These are phyloP conservation scores for Volucella inanis DNA, from an alignment of 2,888 invertebrate genomes.

Conservation along the genomic window DNA sequence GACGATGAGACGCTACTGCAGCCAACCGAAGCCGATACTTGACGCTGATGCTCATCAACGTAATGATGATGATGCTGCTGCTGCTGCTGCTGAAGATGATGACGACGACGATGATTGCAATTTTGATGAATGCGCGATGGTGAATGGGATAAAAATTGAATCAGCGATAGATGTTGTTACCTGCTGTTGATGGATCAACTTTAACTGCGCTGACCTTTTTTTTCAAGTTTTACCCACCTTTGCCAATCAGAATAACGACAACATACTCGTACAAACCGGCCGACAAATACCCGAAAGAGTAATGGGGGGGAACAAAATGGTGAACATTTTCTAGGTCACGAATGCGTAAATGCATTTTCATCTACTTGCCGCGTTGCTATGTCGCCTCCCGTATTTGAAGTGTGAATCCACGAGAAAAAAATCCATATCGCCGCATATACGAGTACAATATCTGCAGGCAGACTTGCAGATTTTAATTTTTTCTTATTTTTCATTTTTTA, in stretches of 20 bases:
- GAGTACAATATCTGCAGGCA: conserved; percentile 63
- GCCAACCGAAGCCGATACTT: background rate
- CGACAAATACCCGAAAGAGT: conserved; percentile 38
- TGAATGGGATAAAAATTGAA: conserved; percentile 68
- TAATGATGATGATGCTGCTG: conserved; percentile 9
- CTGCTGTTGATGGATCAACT: conserved; percentile 62
- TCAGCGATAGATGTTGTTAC: conserved; percentile 19
- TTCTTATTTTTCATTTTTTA: conserved; percentile 19
- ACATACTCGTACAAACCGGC: background rate
- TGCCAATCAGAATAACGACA: conserved; percentile 18
- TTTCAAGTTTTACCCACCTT: conserved; percentile 40
- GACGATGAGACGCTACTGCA: conserved; percentile 9
- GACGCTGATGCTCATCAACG: too few relatives aligned
- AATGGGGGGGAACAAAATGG: conserved; percentile 38
- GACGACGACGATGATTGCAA: conserved; percentile 45
- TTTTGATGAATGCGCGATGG: conserved; percentile 64
- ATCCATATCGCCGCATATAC: conserved; percentile 14
- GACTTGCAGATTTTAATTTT: conserved; percentile 55
- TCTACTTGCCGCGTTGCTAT: conserved; percentile 17
- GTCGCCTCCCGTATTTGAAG: conserved; percentile 27
- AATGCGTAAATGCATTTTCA: conserved; percentile 73
- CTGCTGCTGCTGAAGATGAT: conserved; percentile 6
- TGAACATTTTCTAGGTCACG: conserved; percentile 72
- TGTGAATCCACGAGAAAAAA: conserved; percentile 29
- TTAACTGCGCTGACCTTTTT: conserved; percentile 70